These are phyloP conservation scores for Lamellibrachia satsuma DNA, from an alignment of 2,888 invertebrate species.

Conservation along the genomic window DNA sequence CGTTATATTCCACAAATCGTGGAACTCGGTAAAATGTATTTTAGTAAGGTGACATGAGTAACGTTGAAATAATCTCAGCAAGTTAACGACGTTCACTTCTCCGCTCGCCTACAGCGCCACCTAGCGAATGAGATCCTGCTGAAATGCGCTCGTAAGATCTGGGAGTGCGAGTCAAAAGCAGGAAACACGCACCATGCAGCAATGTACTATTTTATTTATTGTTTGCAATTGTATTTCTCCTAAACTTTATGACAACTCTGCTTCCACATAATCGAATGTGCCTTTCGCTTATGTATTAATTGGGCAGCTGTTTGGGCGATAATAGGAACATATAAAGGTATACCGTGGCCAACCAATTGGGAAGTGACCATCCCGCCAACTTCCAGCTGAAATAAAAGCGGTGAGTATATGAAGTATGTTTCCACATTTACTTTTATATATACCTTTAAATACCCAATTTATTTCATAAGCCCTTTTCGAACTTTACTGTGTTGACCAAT, in stretches of 20 bases:
- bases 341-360: background rate
- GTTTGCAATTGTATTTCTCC: background rate
- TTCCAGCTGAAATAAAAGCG: background rate
- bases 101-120: background rate
- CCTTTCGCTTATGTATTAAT: background rate
- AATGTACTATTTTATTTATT: background rate
- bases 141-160: background rate
- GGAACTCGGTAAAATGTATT: background rate
- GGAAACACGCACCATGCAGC: background rate
- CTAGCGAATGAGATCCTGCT: background rate
- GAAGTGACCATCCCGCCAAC: background rate
- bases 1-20: background rate
- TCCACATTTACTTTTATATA: background rate
- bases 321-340: background rate
- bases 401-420: background rate
- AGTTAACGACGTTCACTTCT: conserved; percentile 22
- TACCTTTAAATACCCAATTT: background rate
- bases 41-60: background rate
- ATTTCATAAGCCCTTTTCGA: background rate
- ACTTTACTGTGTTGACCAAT: no score
- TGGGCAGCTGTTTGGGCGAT: background rate
- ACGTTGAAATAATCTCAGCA: background rate
- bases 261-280: background rate
- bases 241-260: background rate
- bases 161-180: background rate